phyloP scores from a whole-genome alignment of 2,113 vertebrate species.

The Sinosuthora webbiana region DNA sequence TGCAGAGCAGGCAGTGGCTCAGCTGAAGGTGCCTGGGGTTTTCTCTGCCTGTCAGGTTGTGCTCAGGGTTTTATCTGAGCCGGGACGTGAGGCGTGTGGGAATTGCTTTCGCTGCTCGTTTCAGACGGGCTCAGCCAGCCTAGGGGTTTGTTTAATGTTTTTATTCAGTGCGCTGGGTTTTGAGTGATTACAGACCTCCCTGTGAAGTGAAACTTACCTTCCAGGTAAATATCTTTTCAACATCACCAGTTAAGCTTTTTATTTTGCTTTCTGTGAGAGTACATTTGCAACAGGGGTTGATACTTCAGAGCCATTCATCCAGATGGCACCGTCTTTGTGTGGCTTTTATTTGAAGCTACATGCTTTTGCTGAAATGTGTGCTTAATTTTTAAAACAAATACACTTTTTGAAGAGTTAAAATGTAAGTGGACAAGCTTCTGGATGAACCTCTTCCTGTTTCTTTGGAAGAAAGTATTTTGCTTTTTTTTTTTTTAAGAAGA shows the following conservation, averaged over 20 bases:
- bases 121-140: not conserved
- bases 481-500: not conserved
- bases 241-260: not conserved
- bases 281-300: not conserved
- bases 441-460: not conserved
- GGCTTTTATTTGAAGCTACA: not conserved
- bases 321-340: not conserved
- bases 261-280: not conserved
- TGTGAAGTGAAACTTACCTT: not conserved
- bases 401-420: not conserved
- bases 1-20: slow-evolving; percentile 88
- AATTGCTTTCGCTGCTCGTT: not conserved
- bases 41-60: not conserved
- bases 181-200: not conserved
- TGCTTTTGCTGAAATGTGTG: not conserved
- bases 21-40: slow-evolving; percentile 76
- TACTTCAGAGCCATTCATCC: not conserved
- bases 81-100: not conserved
- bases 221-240: not conserved
- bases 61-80: not conserved
- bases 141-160: not conserved
- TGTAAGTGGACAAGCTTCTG: not conserved
- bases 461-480: not conserved
- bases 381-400: not conserved
- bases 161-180: not conserved